A percentile compares a stretch with the other conserved stretches of the same genome.
phyloP scores from a whole-genome alignment of 2,797 vertebrate species.

The Artibeus jamaicensis region DNA sequence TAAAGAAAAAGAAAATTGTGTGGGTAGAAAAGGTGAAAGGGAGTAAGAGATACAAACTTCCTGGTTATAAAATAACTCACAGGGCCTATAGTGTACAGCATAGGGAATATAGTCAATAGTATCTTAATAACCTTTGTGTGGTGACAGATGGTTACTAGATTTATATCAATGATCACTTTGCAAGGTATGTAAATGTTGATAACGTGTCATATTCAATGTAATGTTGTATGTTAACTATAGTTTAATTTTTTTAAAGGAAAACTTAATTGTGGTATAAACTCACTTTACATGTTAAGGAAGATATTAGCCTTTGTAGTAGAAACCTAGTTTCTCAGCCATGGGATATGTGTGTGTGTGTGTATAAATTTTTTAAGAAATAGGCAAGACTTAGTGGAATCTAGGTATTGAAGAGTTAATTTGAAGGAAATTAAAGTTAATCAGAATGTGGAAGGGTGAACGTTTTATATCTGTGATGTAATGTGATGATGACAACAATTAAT shows the following conservation, averaged over 20 bases:
- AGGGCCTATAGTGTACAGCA: neutral
- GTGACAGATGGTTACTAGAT: neutral
- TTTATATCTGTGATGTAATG: neutral
- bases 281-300: neutral
- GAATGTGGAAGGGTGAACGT: neutral
- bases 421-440: conserved; percentile 23
- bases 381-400: neutral
- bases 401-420: neutral
- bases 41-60: neutral
- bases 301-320: neutral
- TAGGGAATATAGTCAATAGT: neutral
- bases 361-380: neutral
- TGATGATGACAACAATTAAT: neutral
- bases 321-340: neutral
- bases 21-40: neutral
- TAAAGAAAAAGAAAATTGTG: neutral
- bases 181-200: neutral
- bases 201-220: neutral
- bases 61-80: neutral
- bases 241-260: neutral
- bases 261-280: neutral
- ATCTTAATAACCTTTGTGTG: neutral
- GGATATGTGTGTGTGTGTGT: too few species aligned
- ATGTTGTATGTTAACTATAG: neutral
- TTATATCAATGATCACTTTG: neutral